phyloP scores from a whole-genome alignment of 2,113 vertebrate genomes.

The Sorex fumeus region DNA sequence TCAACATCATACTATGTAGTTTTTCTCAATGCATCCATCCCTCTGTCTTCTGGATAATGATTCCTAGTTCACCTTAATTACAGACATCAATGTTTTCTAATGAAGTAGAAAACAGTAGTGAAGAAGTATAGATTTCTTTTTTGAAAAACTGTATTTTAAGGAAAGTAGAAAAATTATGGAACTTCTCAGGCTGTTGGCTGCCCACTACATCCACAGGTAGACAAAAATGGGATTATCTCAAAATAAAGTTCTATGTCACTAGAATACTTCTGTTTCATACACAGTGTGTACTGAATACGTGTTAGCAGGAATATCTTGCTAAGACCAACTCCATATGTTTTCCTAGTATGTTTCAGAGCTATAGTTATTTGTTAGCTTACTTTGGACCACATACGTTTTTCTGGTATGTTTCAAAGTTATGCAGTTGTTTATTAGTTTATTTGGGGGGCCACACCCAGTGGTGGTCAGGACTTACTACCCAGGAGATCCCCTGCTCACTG shows the following conservation, averaged over 20 bases:
- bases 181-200: not conserved
- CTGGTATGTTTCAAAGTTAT: no score
- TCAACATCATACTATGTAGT: not conserved
- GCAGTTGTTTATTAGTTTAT: no score
- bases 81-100: not conserved
- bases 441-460: no score
- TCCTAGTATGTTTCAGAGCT: not conserved
- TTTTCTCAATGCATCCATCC: not conserved
- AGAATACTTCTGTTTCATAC: not conserved
- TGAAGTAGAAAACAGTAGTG: no score
- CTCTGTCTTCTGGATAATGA: not conserved
- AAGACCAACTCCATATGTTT: not conserved
- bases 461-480: no score
- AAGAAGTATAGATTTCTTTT: not conserved
- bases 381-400: no score
- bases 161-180: not conserved
- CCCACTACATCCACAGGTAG: not conserved
- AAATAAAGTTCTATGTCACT: not conserved
- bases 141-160: not conserved
- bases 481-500: no score
- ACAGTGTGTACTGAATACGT: accelerated
- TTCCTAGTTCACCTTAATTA: not conserved
- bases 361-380: conserved; percentile 5
- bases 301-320: not conserved
- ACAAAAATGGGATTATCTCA: not conserved